A percentile compares a stretch with the other conserved stretches of the same genome.
phyloP scores from a whole-genome alignment of 2,888 invertebrate species.

The Mimachlamys varia region DNA sequence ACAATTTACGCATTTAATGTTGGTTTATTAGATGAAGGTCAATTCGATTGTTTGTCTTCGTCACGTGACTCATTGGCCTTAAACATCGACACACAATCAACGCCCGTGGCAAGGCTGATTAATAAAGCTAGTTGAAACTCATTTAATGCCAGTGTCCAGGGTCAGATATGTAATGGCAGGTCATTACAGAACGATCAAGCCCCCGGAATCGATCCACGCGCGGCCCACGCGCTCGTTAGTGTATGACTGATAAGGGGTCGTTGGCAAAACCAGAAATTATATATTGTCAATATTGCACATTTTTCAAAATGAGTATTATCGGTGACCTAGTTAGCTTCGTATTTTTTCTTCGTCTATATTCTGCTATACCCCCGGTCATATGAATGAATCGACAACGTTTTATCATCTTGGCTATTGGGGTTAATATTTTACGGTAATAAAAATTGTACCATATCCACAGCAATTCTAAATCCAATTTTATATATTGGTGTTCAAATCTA shows the following conservation, averaged over 20 bases:
- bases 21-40: not conserved
- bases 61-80: not conserved
- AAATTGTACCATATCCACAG: too few species aligned
- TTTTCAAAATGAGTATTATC: not conserved
- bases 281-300: not conserved
- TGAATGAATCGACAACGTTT: too few species aligned
- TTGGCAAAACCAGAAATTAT: not conserved
- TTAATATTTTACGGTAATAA: too few species aligned
- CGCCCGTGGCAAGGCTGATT: not conserved
- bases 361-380: too few species aligned
- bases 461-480: too few species aligned
- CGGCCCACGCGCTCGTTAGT: not conserved
- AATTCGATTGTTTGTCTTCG: not conserved
- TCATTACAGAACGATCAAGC: not conserved
- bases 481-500: too few species aligned
- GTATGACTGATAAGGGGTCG: not conserved
- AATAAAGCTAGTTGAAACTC: conserved; percentile 3
- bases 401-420: too few species aligned
- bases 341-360: not conserved
- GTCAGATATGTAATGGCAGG: not conserved
- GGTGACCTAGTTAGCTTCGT: not conserved
- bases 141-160: not conserved
- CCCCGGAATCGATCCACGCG: not conserved
- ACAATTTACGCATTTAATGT: not conserved
- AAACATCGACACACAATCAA: not conserved